phyloP scores from a whole-genome alignment of 2,797 vertebrate species.

The Epinephelus coioides region DNA sequence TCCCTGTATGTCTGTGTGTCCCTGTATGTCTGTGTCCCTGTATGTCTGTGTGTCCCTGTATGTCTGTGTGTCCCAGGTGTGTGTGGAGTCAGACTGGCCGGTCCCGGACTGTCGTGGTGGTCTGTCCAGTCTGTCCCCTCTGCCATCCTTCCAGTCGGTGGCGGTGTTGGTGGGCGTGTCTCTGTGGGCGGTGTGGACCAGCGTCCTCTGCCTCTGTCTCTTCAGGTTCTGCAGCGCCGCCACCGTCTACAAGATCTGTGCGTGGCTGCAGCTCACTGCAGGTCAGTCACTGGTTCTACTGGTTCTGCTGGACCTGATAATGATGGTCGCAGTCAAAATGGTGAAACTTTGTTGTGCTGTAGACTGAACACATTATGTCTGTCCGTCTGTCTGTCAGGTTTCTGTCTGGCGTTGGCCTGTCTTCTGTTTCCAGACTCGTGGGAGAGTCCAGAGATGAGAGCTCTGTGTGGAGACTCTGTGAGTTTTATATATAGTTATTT shows the following conservation, averaged over 20 bases:
- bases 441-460: conserved; percentile 87
- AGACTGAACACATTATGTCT: background rate
- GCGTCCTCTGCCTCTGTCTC: conserved; percentile 86
- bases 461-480: conserved; percentile 86
- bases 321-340: background rate
- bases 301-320: background rate
- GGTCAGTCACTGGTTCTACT: conserved; percentile 67
- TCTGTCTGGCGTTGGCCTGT: conserved; percentile 86
- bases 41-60: too few relatives aligned
- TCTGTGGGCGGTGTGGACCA: conserved; percentile 87
- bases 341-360: too few relatives aligned
- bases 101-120: conserved; percentile 86
- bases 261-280: conserved; percentile 89
- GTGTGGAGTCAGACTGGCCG: conserved; percentile 85
- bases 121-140: conserved; percentile 84
- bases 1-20: background rate
- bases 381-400: conserved; percentile 69
- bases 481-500: conserved; percentile 13
- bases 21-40: background rate
- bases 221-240: conserved; percentile 89
- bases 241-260: conserved; percentile 90
- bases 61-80: conserved; percentile 74
- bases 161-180: conserved; percentile 89
- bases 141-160: conserved; percentile 88
- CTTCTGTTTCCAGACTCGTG: conserved; percentile 88